Evolutionary conservation across 2,888 invertebrate genomes (phyloP), one percentile per base, ranked within the genome.

Genomic region (Eupithecia insigniata): DNA sequence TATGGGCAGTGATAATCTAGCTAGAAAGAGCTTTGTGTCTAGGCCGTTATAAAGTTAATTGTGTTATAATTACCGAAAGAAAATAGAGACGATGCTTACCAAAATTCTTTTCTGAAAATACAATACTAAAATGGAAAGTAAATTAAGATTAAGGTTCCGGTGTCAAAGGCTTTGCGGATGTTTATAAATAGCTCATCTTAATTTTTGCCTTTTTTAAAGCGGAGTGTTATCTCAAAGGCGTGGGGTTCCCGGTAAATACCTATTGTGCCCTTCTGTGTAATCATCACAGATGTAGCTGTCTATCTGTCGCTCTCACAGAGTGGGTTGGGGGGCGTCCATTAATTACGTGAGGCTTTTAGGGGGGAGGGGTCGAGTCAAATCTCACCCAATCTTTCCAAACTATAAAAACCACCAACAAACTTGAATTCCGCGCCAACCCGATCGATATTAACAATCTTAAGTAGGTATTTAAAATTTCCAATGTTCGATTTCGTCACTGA

Each of bases 1-100:
- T 74, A 68, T 67, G 70, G 67, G 34, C 68, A 55, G 69, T 66
- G 71, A 69, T 69, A 64, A 36, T 43, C n/a, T 55, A 22, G 30
- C 8, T 60, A 30, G 16, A 60, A 6, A 34, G 8, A 34, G 34
- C 60, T 32, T 61, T 26, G 32, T 32, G n/a, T 61, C 32, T 18
- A 32, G 60, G 58, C n/a, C 22, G 46, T 51, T n/a, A 22, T 10
- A 10, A n/a, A 51, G 46, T 22, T 51, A 51, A 51, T 51, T 51
- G 46, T 51, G 46, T 22, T 55, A 55, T 26, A 55, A 60, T 60
- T 60, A 30, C 60, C 3, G 28, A 30, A 28, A 30, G 28, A 30
- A 28, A 30, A 60, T 18, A 28, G 55, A 58, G 28, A 30, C 60
- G 2, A 60, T 18, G 18, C 30, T 22, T 30, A 30, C 18, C 55